Conservation (phyloP, 2,113 vertebrate species). For the Lepisosteus oculatus region DNA sequence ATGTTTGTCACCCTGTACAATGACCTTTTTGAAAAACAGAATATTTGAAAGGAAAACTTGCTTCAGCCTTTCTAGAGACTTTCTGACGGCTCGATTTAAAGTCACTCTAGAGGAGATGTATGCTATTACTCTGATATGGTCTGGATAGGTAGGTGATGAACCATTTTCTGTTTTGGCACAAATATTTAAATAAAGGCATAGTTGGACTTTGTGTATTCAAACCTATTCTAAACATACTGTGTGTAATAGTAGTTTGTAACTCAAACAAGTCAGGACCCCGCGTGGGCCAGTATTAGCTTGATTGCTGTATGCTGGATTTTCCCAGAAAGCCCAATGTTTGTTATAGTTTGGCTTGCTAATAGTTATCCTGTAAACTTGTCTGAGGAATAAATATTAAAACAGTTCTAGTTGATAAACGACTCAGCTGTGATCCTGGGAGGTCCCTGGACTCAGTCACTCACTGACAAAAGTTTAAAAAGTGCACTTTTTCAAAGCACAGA, state of each 20-base stretch:
- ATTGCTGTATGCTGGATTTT: conserved; percentile 43
- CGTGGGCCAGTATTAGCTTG: not conserved
- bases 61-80: too few species aligned
- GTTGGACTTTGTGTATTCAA: conserved; percentile 3
- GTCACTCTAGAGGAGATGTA: too few species aligned
- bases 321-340: conserved; percentile 56
- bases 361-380: conserved; percentile 42
- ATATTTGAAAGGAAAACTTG: too few species aligned
- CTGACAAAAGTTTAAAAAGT: not conserved
- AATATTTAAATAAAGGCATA: conserved; percentile 1
- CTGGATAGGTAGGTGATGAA: conserved; percentile 3
- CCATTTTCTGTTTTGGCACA: conserved; percentile 14
- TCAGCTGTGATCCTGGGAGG: conserved; percentile 8
- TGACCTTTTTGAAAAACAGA: too few species aligned
- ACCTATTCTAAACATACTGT: conserved; percentile 12
- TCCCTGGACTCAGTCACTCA: conserved; percentile 28
- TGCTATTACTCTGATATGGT: conserved; percentile 2
- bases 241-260: not conserved
- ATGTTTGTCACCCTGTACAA: too few species aligned
- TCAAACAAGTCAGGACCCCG: conserved; percentile 4
- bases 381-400: conserved; percentile 62
- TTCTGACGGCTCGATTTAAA: too few species aligned
- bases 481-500: not conserved
- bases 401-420: conserved; percentile 49
- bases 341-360: conserved; percentile 47